Percentiles rank a stretch among this genome's conserved stretches.
Conservation (phyloP, 2,888 invertebrate species). For the Macrosoma leucophasiata region DNA sequence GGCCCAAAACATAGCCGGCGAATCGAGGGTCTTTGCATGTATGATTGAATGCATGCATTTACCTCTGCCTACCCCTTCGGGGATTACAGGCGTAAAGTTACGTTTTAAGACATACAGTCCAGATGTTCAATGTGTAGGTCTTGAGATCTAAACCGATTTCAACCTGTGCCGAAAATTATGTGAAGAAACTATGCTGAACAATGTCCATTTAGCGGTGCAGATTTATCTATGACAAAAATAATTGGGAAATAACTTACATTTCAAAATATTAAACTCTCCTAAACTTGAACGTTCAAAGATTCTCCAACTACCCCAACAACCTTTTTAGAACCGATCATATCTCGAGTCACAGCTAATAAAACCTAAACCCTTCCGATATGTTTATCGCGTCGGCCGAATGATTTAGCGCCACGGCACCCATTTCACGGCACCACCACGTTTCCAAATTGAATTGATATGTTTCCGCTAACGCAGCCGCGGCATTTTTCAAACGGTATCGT, state of each 20-base stretch:
- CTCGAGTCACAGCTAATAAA: slow-evolving; percentile 61
- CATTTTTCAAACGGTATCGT: slow-evolving; percentile 68
- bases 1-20: too few relatives aligned
- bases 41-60: too few relatives aligned
- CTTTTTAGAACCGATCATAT: slow-evolving; percentile 31
- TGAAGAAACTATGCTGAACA: not conserved
- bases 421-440: slow-evolving; percentile 51
- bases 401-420: slow-evolving; percentile 61
- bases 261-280: slow-evolving; percentile 13
- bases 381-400: slow-evolving; percentile 63
- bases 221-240: too few relatives aligned
- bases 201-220: not conserved
- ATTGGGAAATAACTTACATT: slow-evolving; percentile 8
- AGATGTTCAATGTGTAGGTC: too few relatives aligned
- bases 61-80: too few relatives aligned
- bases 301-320: not conserved
- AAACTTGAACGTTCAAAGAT: slow-evolving; percentile 2
- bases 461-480: slow-evolving; percentile 59
- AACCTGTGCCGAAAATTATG: not conserved
- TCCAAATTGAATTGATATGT: slow-evolving; percentile 74
- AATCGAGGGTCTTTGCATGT: too few relatives aligned
- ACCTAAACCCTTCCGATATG: slow-evolving; percentile 62
- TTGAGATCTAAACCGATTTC: not conserved
- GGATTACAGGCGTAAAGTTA: too few relatives aligned
- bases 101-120: too few relatives aligned